A percentile compares a stretch with the other conserved stretches of the same genome.
Evolutionary conservation across 2,113 vertebrate species (phyloP).

Genomic region (Gobio gobio): DNA sequence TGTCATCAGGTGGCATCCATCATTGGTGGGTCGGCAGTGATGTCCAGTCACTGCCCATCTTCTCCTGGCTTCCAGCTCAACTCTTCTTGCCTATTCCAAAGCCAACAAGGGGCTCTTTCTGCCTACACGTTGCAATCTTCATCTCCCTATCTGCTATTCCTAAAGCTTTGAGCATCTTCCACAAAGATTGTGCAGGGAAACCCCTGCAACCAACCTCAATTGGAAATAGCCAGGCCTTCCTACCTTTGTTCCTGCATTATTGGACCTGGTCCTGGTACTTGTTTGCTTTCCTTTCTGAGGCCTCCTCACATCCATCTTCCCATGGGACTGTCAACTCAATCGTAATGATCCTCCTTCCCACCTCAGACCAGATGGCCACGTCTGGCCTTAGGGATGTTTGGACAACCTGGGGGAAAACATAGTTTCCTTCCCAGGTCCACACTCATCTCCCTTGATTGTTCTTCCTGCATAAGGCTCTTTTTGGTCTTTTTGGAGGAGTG

Average conservation of each 20-base stretch:
- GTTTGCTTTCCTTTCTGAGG: conserved; percentile 11
- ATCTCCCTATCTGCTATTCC: neutral
- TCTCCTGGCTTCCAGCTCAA: conserved; percentile 8
- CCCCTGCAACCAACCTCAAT: neutral
- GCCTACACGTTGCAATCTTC: neutral
- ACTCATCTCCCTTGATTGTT: conserved; percentile 3
- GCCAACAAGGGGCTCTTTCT: neutral
- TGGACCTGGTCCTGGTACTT: conserved; percentile 26
- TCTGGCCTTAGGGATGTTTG: conserved; percentile 35
- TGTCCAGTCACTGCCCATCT: conserved; percentile 14
- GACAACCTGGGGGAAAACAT: neutral
- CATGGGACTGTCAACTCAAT: conserved; percentile 5
- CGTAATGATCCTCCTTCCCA: neutral
- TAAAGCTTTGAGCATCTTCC: neutral
- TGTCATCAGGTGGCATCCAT: neutral
- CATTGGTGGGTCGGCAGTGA: neutral
- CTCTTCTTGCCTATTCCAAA: neutral
- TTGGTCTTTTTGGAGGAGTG: neutral
- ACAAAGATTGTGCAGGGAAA: neutral
- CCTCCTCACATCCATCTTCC: conserved; percentile 27
- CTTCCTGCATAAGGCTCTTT: conserved; percentile 2
- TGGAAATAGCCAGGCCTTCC: neutral
- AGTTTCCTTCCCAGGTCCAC: conserved; percentile 18
- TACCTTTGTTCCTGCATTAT: conserved; percentile 23
- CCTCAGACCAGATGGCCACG: conserved; percentile 29